phyloP scores from a whole-genome alignment of 92 coral and sea anemone species.

The Metridium senile region DNA sequence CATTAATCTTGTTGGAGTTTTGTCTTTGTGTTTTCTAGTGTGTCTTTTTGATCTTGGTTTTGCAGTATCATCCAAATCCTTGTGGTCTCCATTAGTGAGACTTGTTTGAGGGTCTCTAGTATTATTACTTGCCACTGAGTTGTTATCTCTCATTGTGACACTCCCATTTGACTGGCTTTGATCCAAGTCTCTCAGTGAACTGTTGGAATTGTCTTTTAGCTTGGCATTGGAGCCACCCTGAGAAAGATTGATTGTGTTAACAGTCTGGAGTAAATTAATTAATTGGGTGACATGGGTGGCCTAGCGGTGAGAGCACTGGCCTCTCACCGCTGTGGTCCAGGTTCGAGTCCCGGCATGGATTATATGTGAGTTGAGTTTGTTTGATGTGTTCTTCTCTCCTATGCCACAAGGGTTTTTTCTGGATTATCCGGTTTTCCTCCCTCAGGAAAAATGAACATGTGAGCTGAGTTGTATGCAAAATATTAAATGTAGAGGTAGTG shows the following conservation, averaged over 20 bases:
- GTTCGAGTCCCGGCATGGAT: too few relatives aligned
- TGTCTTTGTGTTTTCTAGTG: background rate
- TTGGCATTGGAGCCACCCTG: slow-evolving; percentile 11
- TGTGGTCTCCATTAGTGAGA: background rate
- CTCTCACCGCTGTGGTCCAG: too few relatives aligned
- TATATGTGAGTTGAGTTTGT: too few relatives aligned
- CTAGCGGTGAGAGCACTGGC: too few relatives aligned
- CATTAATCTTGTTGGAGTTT: background rate
- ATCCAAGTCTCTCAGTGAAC: slow-evolving; percentile 2
- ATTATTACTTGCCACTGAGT: background rate
- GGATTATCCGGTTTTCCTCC: too few relatives aligned
- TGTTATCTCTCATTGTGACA: background rate
- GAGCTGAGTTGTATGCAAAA: too few relatives aligned
- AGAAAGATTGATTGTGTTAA: background rate
- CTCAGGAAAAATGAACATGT: too few relatives aligned
- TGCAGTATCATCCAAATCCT: too few relatives aligned
- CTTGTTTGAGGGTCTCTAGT: background rate
- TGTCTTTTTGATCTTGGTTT: background rate
- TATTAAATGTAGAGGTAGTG: too few relatives aligned
- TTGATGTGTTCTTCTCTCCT: too few relatives aligned
- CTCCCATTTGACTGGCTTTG: slow-evolving; percentile 14
- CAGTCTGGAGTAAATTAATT: background rate
- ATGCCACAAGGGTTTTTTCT: too few relatives aligned
- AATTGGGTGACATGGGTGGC: too few relatives aligned
- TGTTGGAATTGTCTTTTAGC: slow-evolving; percentile 2